Base-by-base conservation (phyloP, 2,888 invertebrate genomes). In the Cancer borealis region DNA sequence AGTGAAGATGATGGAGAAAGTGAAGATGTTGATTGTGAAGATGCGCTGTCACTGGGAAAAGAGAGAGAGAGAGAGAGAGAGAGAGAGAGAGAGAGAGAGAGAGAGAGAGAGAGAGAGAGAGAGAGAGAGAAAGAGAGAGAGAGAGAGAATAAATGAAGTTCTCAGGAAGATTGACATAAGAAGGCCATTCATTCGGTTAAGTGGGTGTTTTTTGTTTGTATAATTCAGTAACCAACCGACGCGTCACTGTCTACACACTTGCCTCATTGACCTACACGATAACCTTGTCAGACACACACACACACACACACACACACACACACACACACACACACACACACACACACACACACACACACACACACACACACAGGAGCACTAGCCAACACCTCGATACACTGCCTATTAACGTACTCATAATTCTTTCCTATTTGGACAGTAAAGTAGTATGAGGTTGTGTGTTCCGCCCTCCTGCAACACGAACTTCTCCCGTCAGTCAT, bases 101-200 rank as follows among this genome's bases (percentile, higher is more conserved):
- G 79, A 79, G 79, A 79, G 79, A 79, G 79, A 79, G 79, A 79
- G 79, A 79, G 79, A 79, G 79, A 79, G 79, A 79, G 79, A 79
- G 79, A 79, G 79, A 79, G 79, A 79, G 79, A 79, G 79, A 79
- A 30, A 79, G 79, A 79, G 79, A 79, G 79, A 26, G 5, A 26
- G 26, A 66, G 66, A 66, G 66, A 66, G 66, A 66, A n/a, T 73
- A n/a, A 39, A 73, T 73, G n/a, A 79, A 30, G 79, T 30, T 30
- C 79, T 30, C 30, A 79, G 26, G 30, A 8, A 21, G 8, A 79
- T 79, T 79, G 79, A 30, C 79, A 79, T 79, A 79, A 79, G 10
- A 79, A 10, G 30, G 30, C 79, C 26, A 79, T 30, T 10, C 26
- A 26, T 79, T 14, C 26, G 3, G 3, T 30, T 10, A 79, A 79